Conservation (phyloP, 2,113 vertebrate genomes). For the Neotoma lepida region DNA sequence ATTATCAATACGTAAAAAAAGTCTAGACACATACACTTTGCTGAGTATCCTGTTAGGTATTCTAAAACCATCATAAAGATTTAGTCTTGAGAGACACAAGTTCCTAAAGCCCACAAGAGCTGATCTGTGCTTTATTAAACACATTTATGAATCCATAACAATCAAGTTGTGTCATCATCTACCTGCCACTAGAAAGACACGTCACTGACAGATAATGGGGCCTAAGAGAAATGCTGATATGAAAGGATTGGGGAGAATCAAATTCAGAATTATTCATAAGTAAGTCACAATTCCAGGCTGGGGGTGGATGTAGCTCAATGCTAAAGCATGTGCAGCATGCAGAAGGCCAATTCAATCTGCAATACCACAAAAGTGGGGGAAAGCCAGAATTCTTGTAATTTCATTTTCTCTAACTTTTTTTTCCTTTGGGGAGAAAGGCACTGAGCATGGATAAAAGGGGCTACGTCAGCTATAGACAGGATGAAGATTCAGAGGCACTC, state of each 20-base stretch:
- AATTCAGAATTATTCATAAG: constrained; percentile 50
- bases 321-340: not conserved
- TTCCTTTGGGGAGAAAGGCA: not conserved
- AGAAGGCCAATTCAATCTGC: not conserved
- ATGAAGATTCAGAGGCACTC: not conserved
- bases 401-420: not conserved
- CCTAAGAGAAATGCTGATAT: constrained; percentile 31
- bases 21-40: constrained; percentile 21
- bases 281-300: not conserved
- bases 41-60: constrained; percentile 32
- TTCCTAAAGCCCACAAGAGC: not conserved
- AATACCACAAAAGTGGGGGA: not conserved
- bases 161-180: constrained; percentile 38
- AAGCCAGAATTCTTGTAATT: not conserved
- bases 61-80: constrained; percentile 35
- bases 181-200: not conserved
- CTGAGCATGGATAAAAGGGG: not conserved
- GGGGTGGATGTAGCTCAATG: not conserved
- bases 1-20: not conserved
- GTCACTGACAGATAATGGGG: not conserved
- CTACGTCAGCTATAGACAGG: not conserved
- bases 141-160: constrained; percentile 10
- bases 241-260: constrained; percentile 18
- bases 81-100: constrained; percentile 27
- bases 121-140: constrained; percentile 7